Conservation (phyloP, 2,797 vertebrate species). For the Pseudochromis fuscus region DNA sequence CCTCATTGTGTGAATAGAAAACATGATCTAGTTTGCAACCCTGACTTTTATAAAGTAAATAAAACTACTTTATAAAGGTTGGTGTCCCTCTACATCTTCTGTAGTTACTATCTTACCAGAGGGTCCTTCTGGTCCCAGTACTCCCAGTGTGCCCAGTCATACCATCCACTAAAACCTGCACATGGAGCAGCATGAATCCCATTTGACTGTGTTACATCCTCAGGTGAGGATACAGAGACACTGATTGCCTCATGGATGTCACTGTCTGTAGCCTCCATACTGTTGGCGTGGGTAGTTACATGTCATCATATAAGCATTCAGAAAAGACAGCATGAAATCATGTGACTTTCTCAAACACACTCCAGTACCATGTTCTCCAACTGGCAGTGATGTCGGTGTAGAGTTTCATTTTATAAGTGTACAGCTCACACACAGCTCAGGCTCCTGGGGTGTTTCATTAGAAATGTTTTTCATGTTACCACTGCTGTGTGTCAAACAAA, state of each 20-base stretch:
- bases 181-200: neutral
- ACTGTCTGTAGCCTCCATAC: neutral
- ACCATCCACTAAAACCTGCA: conserved; percentile 3
- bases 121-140: neutral
- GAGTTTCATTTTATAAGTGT: neutral
- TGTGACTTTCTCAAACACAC: neutral
- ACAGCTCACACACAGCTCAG: neutral
- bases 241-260: conserved; percentile 15
- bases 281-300: conserved; percentile 3
- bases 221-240: conserved; percentile 5
- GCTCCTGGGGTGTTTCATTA: neutral
- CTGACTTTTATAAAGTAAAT: no score
- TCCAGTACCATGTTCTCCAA: neutral
- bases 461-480: neutral
- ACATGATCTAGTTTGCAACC: neutral
- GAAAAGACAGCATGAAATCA: neutral
- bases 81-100: neutral
- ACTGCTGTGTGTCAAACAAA: neutral
- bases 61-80: neutral
- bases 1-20: neutral
- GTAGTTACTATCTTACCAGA: neutral
- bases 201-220: neutral
- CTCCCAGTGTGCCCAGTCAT: neutral
- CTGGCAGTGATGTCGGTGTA: neutral
- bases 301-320: conserved; percentile 18